phyloP scores from a whole-genome alignment of 2,113 vertebrate genomes.

The Mesocricetus auratus region DNA sequence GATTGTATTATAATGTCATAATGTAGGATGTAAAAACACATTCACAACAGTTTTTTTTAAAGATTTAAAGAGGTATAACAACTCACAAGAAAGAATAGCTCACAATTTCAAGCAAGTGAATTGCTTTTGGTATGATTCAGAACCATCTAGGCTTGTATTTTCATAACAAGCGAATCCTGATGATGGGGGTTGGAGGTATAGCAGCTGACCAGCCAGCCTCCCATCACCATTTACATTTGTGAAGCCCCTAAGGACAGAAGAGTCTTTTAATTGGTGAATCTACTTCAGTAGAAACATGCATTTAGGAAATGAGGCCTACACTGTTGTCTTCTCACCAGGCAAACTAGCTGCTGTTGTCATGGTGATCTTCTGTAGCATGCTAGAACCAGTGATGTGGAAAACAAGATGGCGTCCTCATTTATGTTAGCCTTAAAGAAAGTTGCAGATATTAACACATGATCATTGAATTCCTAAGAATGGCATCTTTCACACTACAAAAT shows the following conservation, averaged over 20 bases:
- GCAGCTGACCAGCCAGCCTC: conserved; percentile 77
- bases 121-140: conserved; percentile 58
- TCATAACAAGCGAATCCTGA: not conserved
- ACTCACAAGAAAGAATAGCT: conserved; percentile 46
- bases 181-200: conserved; percentile 74
- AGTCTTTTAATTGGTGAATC: conserved; percentile 86
- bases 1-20: conserved; percentile 69
- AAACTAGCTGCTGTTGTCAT: conserved; percentile 84
- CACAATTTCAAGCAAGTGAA: conserved; percentile 43
- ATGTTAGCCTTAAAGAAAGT: conserved; percentile 87
- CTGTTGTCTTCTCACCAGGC: conserved; percentile 82
- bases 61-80: conserved; percentile 70
- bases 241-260: conserved; percentile 82
- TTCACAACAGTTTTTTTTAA: conserved; percentile 65
- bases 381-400: conserved; percentile 87
- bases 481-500: conserved; percentile 72
- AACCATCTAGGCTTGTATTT: conserved; percentile 47
- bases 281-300: conserved; percentile 83
- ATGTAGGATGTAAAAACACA: conserved; percentile 69
- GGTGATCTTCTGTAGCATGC: conserved; percentile 84
- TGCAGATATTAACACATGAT: conserved; percentile 86
- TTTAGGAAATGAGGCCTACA: conserved; percentile 87
- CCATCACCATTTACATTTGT: conserved; percentile 78
- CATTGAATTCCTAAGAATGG: conserved; percentile 74
- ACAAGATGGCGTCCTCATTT: conserved; percentile 89